These are phyloP conservation scores for Hecatera dysodea DNA, from an alignment of 2,888 invertebrate genomes.

Conservation along the genomic window DNA sequence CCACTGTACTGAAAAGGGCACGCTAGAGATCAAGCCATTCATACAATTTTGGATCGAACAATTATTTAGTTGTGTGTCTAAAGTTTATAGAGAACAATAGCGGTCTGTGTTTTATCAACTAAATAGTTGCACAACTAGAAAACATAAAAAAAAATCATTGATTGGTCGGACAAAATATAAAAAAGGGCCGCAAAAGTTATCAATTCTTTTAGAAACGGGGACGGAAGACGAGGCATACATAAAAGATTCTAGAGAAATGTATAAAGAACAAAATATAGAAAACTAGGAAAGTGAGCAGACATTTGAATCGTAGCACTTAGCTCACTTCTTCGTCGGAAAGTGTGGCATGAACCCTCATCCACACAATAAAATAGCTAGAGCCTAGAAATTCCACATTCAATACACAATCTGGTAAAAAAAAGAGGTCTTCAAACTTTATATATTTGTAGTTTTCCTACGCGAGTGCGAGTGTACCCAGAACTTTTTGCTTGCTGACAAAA, in stretches of 20 bases:
- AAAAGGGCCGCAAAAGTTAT: too few relatives aligned
- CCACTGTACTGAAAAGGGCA: too few relatives aligned
- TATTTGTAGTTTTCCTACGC: neutral
- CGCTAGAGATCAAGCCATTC: too few relatives aligned
- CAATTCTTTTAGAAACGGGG: neutral
- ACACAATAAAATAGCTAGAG: slow-evolving; percentile 1
- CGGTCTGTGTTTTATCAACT: too few relatives aligned
- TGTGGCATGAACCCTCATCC: neutral
- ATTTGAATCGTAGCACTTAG: neutral
- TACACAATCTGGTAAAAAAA: slow-evolving; percentile 28
- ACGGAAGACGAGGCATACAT: neutral
- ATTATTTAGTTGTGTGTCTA: too few relatives aligned
- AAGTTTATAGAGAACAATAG: too few relatives aligned
- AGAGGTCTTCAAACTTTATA: slow-evolving; percentile 18
- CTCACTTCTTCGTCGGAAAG: neutral
- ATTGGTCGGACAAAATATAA: too few relatives aligned
- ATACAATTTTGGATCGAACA: too few relatives aligned
- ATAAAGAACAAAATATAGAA: neutral
- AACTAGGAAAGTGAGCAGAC: neutral
- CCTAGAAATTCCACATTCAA: slow-evolving; percentile 29
- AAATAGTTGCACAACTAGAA: too few relatives aligned
- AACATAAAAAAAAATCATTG: too few relatives aligned
- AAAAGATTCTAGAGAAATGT: neutral
- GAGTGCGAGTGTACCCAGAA: slow-evolving; percentile 25
- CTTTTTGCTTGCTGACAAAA: slow-evolving; percentile 47